These are phyloP conservation scores for Campylomormyrus numenius DNA, from an alignment of 2,113 vertebrate genomes.

Conservation along the genomic window DNA sequence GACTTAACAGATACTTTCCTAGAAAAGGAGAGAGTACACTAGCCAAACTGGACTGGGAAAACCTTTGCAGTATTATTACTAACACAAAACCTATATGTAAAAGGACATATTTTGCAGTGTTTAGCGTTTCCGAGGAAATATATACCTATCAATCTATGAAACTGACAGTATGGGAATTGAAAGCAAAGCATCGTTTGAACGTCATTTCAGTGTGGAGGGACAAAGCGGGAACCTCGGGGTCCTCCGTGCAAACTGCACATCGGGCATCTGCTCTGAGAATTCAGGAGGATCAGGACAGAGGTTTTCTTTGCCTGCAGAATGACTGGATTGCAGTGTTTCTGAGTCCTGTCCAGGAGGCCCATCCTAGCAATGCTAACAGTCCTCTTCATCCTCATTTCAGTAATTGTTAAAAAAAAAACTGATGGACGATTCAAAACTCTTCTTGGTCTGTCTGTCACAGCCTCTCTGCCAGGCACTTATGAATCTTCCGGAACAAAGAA, in stretches of 20 bases:
- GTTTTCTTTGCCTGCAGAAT: not conserved
- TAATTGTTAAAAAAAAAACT: constrained; percentile 20
- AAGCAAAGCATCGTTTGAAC: not conserved
- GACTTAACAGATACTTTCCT: not conserved
- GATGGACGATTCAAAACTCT: constrained; percentile 42
- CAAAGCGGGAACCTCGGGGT: constrained; percentile 33
- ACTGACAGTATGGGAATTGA: not conserved
- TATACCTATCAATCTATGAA: not conserved
- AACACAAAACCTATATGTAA: not conserved
- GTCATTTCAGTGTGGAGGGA: not conserved
- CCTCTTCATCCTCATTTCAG: not conserved
- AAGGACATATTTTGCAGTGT: not conserved
- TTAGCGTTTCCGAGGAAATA: not conserved
- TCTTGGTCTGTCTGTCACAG: constrained; percentile 32
- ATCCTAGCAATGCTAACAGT: not conserved
- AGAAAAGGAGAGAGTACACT: constrained; percentile 54
- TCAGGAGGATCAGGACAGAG: not conserved
- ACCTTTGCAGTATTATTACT: not conserved
- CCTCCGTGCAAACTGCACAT: not conserved
- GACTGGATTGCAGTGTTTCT: not conserved
- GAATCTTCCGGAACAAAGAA: constrained; percentile 34
- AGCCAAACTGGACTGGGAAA: constrained; percentile 35
- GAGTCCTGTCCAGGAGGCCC: not conserved
- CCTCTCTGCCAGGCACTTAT: constrained; percentile 42
- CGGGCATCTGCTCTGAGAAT: not conserved